Conservation (phyloP, 2,888 invertebrate species). For the Andrena trimmerana region DNA sequence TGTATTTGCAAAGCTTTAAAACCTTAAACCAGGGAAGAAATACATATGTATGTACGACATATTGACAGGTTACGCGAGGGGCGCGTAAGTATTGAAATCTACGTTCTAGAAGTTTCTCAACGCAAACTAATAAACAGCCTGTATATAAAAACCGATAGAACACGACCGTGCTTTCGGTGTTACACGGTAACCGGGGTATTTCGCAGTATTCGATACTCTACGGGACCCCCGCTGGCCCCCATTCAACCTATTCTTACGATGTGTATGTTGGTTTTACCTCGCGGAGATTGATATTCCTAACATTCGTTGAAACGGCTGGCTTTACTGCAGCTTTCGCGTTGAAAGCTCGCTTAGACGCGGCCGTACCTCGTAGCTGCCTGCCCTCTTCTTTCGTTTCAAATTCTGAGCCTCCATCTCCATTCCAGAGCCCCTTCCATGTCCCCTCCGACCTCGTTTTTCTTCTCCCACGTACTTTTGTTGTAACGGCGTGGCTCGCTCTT, state of each 20-base stretch:
- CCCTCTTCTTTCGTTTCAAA: constrained; percentile 44
- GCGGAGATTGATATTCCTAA: constrained; percentile 75
- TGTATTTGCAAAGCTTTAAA: background rate
- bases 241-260: constrained; percentile 77
- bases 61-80: background rate
- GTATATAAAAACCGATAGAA: constrained; percentile 40
- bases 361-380: constrained; percentile 45
- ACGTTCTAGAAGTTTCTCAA: background rate
- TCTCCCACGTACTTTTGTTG: background rate
- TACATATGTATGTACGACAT: background rate
- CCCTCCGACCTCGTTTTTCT: constrained; percentile 28
- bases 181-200: constrained; percentile 49
- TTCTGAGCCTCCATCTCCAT: constrained; percentile 40
- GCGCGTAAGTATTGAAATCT: background rate
- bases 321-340: constrained; percentile 73
- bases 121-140: background rate
- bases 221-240: constrained; percentile 60
- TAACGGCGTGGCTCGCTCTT: background rate
- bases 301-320: constrained; percentile 76
- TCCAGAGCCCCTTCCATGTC: constrained; percentile 17
- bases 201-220: constrained; percentile 76
- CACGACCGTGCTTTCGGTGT: constrained; percentile 47
- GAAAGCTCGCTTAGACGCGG: constrained; percentile 70
- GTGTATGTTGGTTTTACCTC: constrained; percentile 74
- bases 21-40: background rate